Conservation (phyloP, 1,140 invertebrate genomes). For the Sitobion miscanthi region DNA sequence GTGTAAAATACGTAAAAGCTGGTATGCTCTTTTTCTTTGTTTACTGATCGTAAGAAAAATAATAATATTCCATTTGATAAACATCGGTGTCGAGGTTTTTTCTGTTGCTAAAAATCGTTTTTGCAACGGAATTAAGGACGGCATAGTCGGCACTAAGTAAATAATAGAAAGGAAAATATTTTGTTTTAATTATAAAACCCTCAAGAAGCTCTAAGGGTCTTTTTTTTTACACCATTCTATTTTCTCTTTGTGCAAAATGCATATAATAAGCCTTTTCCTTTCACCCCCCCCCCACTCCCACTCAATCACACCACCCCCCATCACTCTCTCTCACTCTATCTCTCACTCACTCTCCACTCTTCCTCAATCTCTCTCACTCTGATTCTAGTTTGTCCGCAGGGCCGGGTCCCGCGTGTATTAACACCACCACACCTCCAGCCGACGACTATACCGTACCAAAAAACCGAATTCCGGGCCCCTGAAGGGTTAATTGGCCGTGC, state of each 20-base stretch:
- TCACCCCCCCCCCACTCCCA: neutral
- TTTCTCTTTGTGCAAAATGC: slow-evolving; percentile 22
- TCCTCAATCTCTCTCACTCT: neutral
- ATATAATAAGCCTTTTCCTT: slow-evolving; percentile 30
- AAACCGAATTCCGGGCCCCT: slow-evolving; percentile 46
- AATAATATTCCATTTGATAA: neutral
- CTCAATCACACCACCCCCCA: too few species aligned
- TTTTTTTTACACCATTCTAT: slow-evolving; percentile 3
- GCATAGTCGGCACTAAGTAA: neutral
- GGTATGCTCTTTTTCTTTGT: neutral
- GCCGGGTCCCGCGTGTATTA: slow-evolving; percentile 40
- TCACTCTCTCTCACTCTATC: neutral
- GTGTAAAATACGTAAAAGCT: neutral
- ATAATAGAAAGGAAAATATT: slow-evolving; percentile 11
- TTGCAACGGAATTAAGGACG: neutral
- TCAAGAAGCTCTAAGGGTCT: neutral
- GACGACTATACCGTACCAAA: neutral
- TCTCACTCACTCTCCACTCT: neutral
- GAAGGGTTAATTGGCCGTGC: slow-evolving; percentile 56
- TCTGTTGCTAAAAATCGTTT: neutral
- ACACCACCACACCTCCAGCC: slow-evolving; percentile 10
- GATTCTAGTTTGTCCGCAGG: slow-evolving; percentile 40
- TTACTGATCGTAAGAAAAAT: neutral
- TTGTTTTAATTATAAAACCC: slow-evolving; percentile 24
- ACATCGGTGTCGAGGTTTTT: neutral